These are phyloP conservation scores for Petrocephalus schoutedeni DNA, from an alignment of 2,797 vertebrate genomes.

Conservation along the genomic window DNA sequence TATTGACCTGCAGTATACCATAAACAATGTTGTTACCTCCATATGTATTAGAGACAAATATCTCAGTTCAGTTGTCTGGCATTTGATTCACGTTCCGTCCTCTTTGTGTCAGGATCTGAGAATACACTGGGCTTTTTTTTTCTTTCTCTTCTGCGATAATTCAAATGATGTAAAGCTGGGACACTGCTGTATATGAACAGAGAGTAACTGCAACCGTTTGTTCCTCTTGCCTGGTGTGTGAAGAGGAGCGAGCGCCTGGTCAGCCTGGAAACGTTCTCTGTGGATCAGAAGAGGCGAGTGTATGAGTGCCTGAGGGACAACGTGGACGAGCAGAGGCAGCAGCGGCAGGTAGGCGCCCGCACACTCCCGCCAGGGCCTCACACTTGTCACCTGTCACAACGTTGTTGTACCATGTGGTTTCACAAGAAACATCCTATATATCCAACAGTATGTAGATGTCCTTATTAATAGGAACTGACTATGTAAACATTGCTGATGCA, in stretches of 20 bases:
- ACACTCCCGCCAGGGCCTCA: background rate
- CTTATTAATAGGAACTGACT: background rate
- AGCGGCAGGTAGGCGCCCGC: constrained; percentile 39
- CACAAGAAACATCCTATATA: background rate
- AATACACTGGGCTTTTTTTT: background rate
- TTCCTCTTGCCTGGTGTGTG: constrained; percentile 21
- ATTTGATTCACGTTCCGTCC: background rate
- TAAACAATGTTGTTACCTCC: background rate
- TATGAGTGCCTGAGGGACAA: constrained; percentile 74
- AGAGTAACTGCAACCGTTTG: background rate
- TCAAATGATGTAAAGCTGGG: background rate
- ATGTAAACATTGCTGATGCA: background rate
- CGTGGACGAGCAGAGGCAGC: constrained; percentile 66
- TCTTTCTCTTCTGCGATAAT: background rate
- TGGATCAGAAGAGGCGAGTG: constrained; percentile 77
- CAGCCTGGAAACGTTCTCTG: constrained; percentile 75
- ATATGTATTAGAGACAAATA: background rate
- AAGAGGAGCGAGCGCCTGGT: constrained; percentile 76
- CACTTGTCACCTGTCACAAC: background rate
- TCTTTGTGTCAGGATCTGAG: background rate
- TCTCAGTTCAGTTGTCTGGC: background rate
- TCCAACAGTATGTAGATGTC: background rate
- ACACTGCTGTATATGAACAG: background rate
- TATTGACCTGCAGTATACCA: background rate
- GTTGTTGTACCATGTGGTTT: background rate